Evolutionary conservation across 2,888 invertebrate species (phyloP), one percentile per base, ranked within the genome.

Genomic region (Cataglyphis albicans): DNA sequence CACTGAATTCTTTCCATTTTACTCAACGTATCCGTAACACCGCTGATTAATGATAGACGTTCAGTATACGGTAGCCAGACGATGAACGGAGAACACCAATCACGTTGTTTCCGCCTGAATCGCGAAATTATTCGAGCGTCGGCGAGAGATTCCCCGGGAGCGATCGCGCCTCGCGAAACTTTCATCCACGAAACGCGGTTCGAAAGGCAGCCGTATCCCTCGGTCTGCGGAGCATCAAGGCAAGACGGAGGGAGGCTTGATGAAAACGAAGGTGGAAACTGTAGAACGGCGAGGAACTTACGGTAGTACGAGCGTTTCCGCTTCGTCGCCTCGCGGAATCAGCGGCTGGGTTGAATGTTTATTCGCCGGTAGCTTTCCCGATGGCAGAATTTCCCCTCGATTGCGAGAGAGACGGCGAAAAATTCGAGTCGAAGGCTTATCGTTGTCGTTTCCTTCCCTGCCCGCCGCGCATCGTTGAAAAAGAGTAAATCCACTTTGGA

Each of bases 401-500:
- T 80, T 64, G 80, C 18, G 73, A 82, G 64, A 84, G 67, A 84
- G 82, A 82, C 83, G 85, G 52, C 21, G 83, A 87, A 87, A 86
- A 86, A 87, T 82, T 85, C 75, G 61, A 80, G 74, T 82, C 67
- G 70, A 61, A 84, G 81, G 85, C 90, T 90, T 89, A 90, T 88
- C 90, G 88, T 81, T 82, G 84, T 86, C 85, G 86, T 84, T 87
- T 83, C 48, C 83, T 63, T 35, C 6, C 63, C 70, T 57, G n/a
- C 57, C 35, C 57, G 21, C 7, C 29, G 25, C 68, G 32, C 68
- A 78, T 81, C 21, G 35, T 64, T 78, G 80, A 64, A 84, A 81
- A 86, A 80, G 57, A 86, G 82, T 88, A 87, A 91, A 91, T 92
- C 88, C 86, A 87, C 88, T 91, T 88, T 90, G 84, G 88, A 89